A percentile compares a stretch with the other conserved stretches of the same genome.
phyloP scores from a whole-genome alignment of 2,113 vertebrate species.

The Copsychus sechellarum region DNA sequence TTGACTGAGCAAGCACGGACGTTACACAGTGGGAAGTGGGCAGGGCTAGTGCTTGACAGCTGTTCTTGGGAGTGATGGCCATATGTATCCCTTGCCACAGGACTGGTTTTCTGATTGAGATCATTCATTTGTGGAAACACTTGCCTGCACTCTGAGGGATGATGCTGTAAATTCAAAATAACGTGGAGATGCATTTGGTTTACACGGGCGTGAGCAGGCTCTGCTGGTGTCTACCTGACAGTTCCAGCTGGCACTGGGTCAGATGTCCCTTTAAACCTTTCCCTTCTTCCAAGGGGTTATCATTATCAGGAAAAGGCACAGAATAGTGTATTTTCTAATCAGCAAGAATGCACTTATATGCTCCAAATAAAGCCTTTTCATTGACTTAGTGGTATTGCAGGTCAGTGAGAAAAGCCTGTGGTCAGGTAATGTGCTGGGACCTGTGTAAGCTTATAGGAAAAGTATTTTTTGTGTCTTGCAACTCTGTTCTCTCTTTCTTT shows the following conservation, averaged over 20 bases:
- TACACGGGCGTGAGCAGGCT: neutral
- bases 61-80: constrained; percentile 62
- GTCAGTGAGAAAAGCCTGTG: neutral
- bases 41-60: constrained; percentile 61
- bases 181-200: neutral
- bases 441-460: neutral
- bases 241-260: constrained; percentile 12
- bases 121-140: constrained; percentile 50
- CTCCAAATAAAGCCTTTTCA: neutral
- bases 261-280: neutral
- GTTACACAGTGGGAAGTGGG: constrained; percentile 55
- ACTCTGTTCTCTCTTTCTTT: neutral
- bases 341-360: neutral
- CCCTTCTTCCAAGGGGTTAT: neutral
- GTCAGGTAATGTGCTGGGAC: neutral
- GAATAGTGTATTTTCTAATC: neutral
- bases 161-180: constrained; percentile 35
- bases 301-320: neutral
- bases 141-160: constrained; percentile 30
- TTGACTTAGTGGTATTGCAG: neutral
- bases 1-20: constrained; percentile 52
- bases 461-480: neutral
- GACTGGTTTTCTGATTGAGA: constrained; percentile 61
- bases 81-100: constrained; percentile 65
- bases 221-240: neutral